These are phyloP conservation scores for Sinocyclocheilus anshuiensis DNA, from an alignment of 2,113 vertebrate species.

Conservation along the genomic window DNA sequence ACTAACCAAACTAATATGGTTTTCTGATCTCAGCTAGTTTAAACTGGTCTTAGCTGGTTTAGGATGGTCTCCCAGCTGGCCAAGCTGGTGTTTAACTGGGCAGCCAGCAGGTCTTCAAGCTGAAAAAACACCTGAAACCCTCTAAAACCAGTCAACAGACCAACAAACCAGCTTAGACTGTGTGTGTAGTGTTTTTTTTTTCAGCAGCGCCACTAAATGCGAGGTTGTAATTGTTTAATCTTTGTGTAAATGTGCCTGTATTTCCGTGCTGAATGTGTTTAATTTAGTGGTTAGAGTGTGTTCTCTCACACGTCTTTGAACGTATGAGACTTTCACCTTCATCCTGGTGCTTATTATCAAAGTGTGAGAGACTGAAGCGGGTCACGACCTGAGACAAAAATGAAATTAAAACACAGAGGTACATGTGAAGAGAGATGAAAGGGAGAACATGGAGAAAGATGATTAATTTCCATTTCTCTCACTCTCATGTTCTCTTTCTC, in stretches of 20 bases:
- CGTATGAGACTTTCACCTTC: constrained; percentile 42
- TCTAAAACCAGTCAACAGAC: neutral
- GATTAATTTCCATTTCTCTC: constrained; percentile 62
- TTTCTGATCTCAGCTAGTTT: neutral
- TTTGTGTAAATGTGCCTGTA: neutral
- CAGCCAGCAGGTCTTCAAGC: neutral
- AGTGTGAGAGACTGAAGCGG: constrained; percentile 21
- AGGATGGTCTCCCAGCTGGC: too few species aligned
- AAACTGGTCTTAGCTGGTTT: neutral
- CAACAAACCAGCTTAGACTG: neutral
- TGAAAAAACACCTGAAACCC: neutral
- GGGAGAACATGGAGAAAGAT: constrained; percentile 66
- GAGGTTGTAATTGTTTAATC: neutral
- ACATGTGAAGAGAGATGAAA: constrained; percentile 69
- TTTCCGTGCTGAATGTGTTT: constrained; percentile 9
- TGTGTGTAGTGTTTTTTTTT: neutral
- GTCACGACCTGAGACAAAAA: constrained; percentile 65
- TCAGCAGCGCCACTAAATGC: neutral
- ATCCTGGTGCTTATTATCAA: constrained; percentile 23
- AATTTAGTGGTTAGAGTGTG: constrained; percentile 22
- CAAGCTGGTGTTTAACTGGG: neutral
- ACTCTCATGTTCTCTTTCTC: constrained; percentile 35
- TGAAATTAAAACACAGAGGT: constrained; percentile 66
- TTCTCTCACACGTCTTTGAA: constrained; percentile 32
- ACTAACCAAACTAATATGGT: neutral